phyloP scores from a whole-genome alignment of 2,113 vertebrate species.

The Tyto alba region DNA sequence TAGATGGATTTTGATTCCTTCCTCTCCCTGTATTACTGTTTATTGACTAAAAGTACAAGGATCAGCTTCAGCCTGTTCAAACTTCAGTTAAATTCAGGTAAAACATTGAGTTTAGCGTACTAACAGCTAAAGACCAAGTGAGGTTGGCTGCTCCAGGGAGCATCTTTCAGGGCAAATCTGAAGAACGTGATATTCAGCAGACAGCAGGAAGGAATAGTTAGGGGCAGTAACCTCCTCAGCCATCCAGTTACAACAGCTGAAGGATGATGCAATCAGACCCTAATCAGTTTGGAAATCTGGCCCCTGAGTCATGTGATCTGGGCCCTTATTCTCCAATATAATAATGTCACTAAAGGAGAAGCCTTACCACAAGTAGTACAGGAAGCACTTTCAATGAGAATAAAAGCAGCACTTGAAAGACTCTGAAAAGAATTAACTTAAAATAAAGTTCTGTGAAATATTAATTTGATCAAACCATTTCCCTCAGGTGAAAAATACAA shows the following conservation, averaged over 20 bases:
- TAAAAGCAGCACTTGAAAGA: not conserved
- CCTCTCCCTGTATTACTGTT: not conserved
- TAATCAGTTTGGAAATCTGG: not conserved
- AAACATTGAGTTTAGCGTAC: not conserved
- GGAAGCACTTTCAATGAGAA: not conserved
- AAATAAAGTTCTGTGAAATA: not conserved
- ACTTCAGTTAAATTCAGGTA: not conserved
- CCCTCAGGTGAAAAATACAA: not conserved
- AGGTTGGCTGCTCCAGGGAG: not conserved
- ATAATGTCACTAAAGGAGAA: not conserved
- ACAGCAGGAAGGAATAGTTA: not conserved
- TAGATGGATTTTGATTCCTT: not conserved
- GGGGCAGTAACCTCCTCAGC: not conserved
- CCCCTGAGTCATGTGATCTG: fast-evolving
- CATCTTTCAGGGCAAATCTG: not conserved
- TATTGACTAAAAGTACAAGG: not conserved
- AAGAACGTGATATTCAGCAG: not conserved
- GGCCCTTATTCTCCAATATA: not conserved
- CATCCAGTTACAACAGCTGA: not conserved
- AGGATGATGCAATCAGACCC: not conserved
- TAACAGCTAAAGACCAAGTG: not conserved
- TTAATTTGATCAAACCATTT: not conserved
- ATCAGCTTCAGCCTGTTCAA: not conserved
- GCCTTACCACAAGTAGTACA: not conserved
- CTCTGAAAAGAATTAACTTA: not conserved